Evolutionary conservation across 2,113 vertebrate genomes (phyloP).

Genomic region (Fregetta grallaria): DNA sequence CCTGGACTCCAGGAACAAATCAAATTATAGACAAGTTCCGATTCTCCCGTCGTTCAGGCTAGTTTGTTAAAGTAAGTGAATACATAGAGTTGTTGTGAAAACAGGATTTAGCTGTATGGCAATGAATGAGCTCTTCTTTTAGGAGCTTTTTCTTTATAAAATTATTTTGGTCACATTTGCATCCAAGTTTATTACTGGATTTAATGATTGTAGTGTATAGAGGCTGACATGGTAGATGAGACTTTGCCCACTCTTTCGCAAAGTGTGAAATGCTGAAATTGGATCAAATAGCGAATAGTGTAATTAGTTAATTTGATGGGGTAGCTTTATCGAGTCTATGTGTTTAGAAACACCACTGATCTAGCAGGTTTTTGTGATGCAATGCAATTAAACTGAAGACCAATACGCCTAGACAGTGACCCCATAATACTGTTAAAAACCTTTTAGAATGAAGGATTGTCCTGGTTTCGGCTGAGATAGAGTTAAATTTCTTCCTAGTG

Average conservation of each 20-base stretch:
- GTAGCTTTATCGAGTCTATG: background rate
- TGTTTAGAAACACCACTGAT: slow-evolving; percentile 21
- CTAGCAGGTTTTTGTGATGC: background rate
- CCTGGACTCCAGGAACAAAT: background rate
- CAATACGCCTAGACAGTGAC: background rate
- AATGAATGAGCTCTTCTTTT: background rate
- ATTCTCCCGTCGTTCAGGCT: background rate
- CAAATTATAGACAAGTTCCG: background rate
- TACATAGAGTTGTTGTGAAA: background rate
- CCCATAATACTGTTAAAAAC: background rate
- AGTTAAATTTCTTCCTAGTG: no score
- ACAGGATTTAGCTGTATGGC: background rate
- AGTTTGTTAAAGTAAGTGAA: background rate
- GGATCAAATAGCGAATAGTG: background rate
- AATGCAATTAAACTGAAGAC: background rate
- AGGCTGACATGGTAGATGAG: slow-evolving; percentile 20
- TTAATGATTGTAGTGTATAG: background rate
- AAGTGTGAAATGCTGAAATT: slow-evolving; percentile 55
- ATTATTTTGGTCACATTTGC: slow-evolving; percentile 20
- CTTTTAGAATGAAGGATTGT: background rate
- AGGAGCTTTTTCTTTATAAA: background rate
- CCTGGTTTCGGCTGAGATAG: no score
- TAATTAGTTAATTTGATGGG: slow-evolving; percentile 41
- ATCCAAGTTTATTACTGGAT: slow-evolving; percentile 11
- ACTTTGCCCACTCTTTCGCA: background rate